Evolutionary conservation across 2,797 vertebrate genomes (phyloP), one percentile per base, ranked within the genome.

Genomic region (Sphenopsis melanotis): DNA sequence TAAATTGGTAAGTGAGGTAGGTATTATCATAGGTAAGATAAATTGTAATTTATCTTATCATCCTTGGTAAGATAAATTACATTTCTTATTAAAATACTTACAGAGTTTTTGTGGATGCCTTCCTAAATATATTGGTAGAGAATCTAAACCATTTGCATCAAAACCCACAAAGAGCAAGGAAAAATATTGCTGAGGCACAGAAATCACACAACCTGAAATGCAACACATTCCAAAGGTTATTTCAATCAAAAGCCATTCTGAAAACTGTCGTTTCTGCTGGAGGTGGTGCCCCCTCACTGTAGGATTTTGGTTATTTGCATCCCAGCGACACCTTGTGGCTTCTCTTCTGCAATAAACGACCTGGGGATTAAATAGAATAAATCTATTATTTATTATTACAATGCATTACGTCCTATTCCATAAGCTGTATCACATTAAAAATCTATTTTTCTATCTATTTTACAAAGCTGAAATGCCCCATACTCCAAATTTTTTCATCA

Each of bases 311-410:
- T 95, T 86, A 3, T 64, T 78, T 89, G 93, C 23, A 9, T 57
- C 79, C 46, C 61, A 94, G 95, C 94, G 91, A 89, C 97, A 96
- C 47, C 97, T 90, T n/a, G 90, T 95, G 97, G 95, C 60, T 26
- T 23, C 18, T 74, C 16, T 10, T 6, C 12, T 26, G 53, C 26
- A 53, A 26, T 14, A 6, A 37, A 5, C 5, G 15, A 7, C 6
- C 21, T 17, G 5, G n/a, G 12, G 30, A 53, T n/a, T 55, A n/a
- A 22, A n/a, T 15, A 22, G 13, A 22, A 55, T 10, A 44, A 56
- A 0, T 0, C 5, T 7, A 0, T 12, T 36, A 10, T 9, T 64
- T 24, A 11, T 30, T 19, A 5, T 36, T 16, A 3, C 18, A 15
- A 11, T 3, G 1, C 3, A 1, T 24, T 27, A 3, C 4, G 1